A percentile compares a stretch with the other conserved stretches of the same genome.
These are phyloP conservation scores for Cryptophagus acutangulus DNA, from an alignment of 2,888 invertebrate species.

Conservation along the genomic window DNA sequence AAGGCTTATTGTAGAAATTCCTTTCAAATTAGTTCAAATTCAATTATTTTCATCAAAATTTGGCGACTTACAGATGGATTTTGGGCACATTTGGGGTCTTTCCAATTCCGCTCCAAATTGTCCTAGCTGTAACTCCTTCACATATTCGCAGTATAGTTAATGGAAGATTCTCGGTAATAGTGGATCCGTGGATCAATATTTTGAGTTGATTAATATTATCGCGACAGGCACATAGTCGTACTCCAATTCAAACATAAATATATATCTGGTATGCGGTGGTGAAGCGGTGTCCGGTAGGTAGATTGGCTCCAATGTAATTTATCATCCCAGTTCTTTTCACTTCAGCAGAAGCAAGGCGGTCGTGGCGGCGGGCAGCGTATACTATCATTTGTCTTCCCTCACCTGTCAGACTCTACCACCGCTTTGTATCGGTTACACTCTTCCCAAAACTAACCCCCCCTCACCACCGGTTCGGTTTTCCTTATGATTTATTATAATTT, in stretches of 20 bases:
- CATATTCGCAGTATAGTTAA: too few species aligned
- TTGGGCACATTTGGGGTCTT: too few species aligned
- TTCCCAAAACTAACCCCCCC: slow-evolving; percentile 16
- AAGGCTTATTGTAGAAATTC: too few species aligned
- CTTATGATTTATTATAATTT: slow-evolving; percentile 41
- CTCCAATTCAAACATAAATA: neutral
- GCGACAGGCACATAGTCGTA: slow-evolving; percentile 7
- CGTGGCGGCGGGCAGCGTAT: slow-evolving; percentile 25
- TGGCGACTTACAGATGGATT: too few species aligned
- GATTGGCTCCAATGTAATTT: slow-evolving; percentile 42
- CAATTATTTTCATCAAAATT: too few species aligned
- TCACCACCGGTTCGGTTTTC: too few species aligned
- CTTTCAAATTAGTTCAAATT: too few species aligned
- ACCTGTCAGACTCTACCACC: slow-evolving; percentile 43
- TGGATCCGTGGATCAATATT: too few species aligned
- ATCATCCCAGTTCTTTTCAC: slow-evolving; percentile 43
- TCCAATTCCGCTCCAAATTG: too few species aligned
- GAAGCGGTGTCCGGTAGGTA: slow-evolving; percentile 40
- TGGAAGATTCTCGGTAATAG: too few species aligned
- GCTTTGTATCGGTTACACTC: slow-evolving; percentile 46
- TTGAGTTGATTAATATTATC: slow-evolving; percentile 5
- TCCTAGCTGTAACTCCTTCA: too few species aligned
- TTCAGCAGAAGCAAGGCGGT: slow-evolving; percentile 31
- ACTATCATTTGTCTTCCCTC: slow-evolving; percentile 46
- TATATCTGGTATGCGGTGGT: slow-evolving; percentile 3